These are phyloP conservation scores for Tangara arthus DNA, from an alignment of 2,797 vertebrate genomes.

Conservation along the genomic window DNA sequence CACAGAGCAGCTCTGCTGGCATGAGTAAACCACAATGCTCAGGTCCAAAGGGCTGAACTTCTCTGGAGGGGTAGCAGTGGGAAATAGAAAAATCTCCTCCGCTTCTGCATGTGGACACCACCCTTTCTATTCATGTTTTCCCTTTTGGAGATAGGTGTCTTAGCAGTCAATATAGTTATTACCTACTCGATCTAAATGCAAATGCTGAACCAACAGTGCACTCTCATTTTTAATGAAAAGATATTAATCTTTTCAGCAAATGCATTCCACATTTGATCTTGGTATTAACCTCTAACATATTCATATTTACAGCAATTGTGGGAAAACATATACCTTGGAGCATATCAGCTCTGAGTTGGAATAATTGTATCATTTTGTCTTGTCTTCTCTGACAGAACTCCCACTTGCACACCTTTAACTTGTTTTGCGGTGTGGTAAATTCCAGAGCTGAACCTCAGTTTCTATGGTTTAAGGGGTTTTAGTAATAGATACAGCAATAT, in stretches of 20 bases:
- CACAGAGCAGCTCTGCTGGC: background rate
- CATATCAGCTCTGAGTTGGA: background rate
- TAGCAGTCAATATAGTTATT: constrained; percentile 66
- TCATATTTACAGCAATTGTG: constrained; percentile 59
- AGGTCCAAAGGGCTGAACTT: background rate
- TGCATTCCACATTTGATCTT: constrained; percentile 61
- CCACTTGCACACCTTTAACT: background rate
- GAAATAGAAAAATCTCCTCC: background rate
- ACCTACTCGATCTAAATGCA: constrained; percentile 74
- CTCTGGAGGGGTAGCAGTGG: background rate
- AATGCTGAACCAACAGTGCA: constrained; percentile 67
- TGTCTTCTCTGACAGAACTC: constrained; percentile 14
- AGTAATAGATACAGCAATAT: background rate
- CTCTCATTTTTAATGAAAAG: constrained; percentile 72
- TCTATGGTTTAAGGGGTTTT: background rate
- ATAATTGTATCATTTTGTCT: constrained; percentile 29
- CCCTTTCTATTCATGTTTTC: background rate
- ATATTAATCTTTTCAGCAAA: constrained; percentile 73
- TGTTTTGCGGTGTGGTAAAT: background rate
- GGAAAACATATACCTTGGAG: constrained; percentile 15
- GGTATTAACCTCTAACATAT: constrained; percentile 65
- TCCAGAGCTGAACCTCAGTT: background rate
- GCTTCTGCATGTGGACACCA: background rate
- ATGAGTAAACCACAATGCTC: background rate
- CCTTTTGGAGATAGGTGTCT: constrained; percentile 48